These are phyloP conservation scores for Phocides pigmalion DNA, from an alignment of 1,140 invertebrate genomes.

Conservation along the genomic window DNA sequence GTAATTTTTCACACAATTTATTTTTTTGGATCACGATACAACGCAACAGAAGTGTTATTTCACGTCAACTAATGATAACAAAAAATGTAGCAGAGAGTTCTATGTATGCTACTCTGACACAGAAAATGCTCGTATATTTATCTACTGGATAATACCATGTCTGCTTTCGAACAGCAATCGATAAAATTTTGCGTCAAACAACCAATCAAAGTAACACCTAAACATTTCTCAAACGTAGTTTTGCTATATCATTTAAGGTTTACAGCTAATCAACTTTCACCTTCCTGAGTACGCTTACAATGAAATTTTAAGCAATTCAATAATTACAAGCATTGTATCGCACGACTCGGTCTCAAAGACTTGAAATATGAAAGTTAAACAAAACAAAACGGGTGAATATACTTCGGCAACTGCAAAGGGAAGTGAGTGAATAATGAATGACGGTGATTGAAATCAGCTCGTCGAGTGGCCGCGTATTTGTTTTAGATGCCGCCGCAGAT, in stretches of 20 bases:
- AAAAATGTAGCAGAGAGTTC: slow-evolving; percentile 65
- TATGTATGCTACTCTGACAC: slow-evolving; percentile 42
- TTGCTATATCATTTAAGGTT: neutral
- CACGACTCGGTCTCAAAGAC: slow-evolving; percentile 58
- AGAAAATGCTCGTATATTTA: slow-evolving; percentile 38
- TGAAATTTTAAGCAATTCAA: slow-evolving; percentile 69
- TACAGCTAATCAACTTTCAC: slow-evolving; percentile 19
- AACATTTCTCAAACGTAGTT: neutral
- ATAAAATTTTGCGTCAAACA: neutral
- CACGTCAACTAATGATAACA: slow-evolving; percentile 79
- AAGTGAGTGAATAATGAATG: slow-evolving; percentile 82
- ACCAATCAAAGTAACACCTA: neutral
- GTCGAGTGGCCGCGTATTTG: slow-evolving; percentile 70
- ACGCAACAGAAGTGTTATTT: slow-evolving; percentile 68
- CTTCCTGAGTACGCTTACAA: slow-evolving; percentile 50
- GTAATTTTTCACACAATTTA: slow-evolving; percentile 83
- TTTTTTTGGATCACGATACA: slow-evolving; percentile 72
- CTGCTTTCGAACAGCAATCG: neutral
- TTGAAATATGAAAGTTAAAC: slow-evolving; percentile 80
- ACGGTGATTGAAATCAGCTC: slow-evolving; percentile 77
- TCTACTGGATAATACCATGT: slow-evolving; percentile 12
- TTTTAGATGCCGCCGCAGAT: slow-evolving; percentile 80
- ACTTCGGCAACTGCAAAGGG: slow-evolving; percentile 77
- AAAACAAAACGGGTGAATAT: slow-evolving; percentile 75
- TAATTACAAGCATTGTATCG: slow-evolving; percentile 72